A percentile compares a stretch with the other conserved stretches of the same genome.
phyloP scores from a whole-genome alignment of 2,888 invertebrate genomes.

The Apodemia duryi region DNA sequence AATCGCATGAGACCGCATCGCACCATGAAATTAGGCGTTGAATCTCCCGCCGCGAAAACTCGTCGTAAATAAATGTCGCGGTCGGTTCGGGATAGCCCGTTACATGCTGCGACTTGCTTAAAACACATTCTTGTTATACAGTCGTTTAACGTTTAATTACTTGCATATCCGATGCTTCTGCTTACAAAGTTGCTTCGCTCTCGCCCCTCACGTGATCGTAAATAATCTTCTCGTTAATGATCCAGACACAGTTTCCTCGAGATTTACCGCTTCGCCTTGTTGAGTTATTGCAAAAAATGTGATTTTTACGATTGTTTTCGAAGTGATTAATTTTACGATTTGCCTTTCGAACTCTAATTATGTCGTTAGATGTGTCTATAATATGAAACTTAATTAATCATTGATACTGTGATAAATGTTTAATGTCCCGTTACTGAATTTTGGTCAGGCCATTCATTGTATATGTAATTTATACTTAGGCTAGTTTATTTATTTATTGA shows the following conservation, averaged over 20 bases:
- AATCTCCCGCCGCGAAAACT: constrained; percentile 74
- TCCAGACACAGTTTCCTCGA: constrained; percentile 54
- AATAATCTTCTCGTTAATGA: constrained; percentile 71
- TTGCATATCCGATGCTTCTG: constrained; percentile 56
- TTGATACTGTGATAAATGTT: no score
- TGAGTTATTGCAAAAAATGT: constrained; percentile 51
- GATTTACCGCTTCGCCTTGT: constrained; percentile 68
- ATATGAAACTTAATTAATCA: no score
- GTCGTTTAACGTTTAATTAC: constrained; percentile 76
- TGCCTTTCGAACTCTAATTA: not conserved
- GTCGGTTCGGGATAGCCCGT: constrained; percentile 35
- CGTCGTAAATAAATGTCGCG: constrained; percentile 74
- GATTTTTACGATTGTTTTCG: constrained; percentile 16
- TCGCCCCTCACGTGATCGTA: constrained; percentile 64
- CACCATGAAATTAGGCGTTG: constrained; percentile 73
- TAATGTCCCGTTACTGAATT: no score
- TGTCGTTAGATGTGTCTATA: not conserved
- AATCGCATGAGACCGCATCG: constrained; percentile 74
- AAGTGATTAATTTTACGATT: not conserved
- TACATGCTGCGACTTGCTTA: constrained; percentile 41
- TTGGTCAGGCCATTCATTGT: no score
- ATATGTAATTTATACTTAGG: no score
- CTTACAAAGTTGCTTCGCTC: constrained; percentile 38
- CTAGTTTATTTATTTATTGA: no score
- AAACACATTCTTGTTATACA: constrained; percentile 69